Percentiles rank a stretch among this genome's conserved stretches.
These are phyloP conservation scores for Willisornis vidua DNA, from an alignment of 2,113 vertebrate species.

Conservation along the genomic window DNA sequence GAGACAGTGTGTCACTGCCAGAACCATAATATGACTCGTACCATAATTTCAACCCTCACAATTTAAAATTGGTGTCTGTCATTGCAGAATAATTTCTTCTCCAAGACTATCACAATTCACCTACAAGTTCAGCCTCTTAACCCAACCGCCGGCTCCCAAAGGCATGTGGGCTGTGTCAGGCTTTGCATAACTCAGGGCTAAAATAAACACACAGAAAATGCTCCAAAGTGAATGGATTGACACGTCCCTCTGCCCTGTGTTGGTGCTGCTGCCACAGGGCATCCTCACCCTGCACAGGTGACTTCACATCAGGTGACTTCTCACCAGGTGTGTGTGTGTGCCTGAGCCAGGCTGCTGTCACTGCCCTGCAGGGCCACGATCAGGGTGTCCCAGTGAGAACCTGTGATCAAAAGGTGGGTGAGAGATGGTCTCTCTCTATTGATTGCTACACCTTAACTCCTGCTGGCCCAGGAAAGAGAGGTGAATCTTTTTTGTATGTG, in stretches of 20 bases:
- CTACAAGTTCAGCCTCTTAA: neutral
- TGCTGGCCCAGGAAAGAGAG: accelerated
- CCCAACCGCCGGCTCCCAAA: neutral
- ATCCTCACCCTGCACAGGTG: accelerated
- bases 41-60: neutral
- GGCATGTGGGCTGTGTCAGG: neutral
- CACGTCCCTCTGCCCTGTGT: accelerated
- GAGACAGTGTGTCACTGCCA: neutral
- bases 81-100: slow-evolving; percentile 25
- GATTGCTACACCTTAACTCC: neutral
- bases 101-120: neutral
- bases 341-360: accelerated
- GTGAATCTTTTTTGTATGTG: neutral
- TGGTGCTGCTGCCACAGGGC: accelerated
- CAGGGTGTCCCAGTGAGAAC: accelerated
- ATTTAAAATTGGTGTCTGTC: neutral
- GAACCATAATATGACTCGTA: neutral
- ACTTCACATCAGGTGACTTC: neutral
- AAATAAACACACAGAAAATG: neutral
- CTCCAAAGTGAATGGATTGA: accelerated
- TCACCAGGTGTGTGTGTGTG: accelerated
- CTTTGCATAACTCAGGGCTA: neutral
- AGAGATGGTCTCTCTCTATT: neutral
- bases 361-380: accelerated
- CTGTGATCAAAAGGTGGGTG: neutral